Conservation (phyloP, 1,140 invertebrate species). For the Bombus sylvicola region DNA sequence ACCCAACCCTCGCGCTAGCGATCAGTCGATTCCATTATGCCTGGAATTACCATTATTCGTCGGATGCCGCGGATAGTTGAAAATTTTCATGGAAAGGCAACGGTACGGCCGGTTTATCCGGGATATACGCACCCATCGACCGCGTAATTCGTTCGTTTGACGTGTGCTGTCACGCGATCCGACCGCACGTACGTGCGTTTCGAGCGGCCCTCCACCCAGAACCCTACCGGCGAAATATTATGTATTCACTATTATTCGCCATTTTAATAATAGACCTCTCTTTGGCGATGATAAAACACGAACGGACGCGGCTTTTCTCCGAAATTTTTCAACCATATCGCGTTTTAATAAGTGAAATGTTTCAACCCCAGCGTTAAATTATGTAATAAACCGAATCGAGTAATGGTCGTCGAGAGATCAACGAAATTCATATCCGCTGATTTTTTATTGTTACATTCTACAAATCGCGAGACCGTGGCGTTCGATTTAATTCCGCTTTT, state of each 20-base stretch:
- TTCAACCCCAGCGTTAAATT: neutral
- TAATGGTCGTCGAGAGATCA: neutral
- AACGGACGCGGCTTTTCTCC: neutral
- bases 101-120: slow-evolving; percentile 58
- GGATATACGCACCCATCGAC: slow-evolving; percentile 57
- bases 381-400: neutral
- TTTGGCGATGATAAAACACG: slow-evolving; percentile 39
- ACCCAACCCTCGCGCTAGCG: slow-evolving; percentile 1
- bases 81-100: slow-evolving; percentile 51
- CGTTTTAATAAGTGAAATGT: slow-evolving; percentile 19
- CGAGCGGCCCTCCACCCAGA: neutral
- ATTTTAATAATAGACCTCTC: slow-evolving; percentile 51
- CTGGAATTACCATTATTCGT: slow-evolving; percentile 60
- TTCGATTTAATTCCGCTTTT: slow-evolving; percentile 10
- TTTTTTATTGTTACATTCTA: slow-evolving; percentile 1
- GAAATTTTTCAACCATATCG: slow-evolving; percentile 13
- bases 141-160: slow-evolving; percentile 68
- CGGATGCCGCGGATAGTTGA: slow-evolving; percentile 48
- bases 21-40: slow-evolving; percentile 55
- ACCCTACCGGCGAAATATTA: slow-evolving; percentile 53
- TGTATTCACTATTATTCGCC: slow-evolving; percentile 55
- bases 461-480: too few species aligned
- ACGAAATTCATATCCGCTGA: neutral
- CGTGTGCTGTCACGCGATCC: slow-evolving; percentile 64
- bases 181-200: slow-evolving; percentile 54